Evolutionary conservation across 2,888 invertebrate genomes (phyloP).

Genomic region (Scaptomyza polygonia): DNA sequence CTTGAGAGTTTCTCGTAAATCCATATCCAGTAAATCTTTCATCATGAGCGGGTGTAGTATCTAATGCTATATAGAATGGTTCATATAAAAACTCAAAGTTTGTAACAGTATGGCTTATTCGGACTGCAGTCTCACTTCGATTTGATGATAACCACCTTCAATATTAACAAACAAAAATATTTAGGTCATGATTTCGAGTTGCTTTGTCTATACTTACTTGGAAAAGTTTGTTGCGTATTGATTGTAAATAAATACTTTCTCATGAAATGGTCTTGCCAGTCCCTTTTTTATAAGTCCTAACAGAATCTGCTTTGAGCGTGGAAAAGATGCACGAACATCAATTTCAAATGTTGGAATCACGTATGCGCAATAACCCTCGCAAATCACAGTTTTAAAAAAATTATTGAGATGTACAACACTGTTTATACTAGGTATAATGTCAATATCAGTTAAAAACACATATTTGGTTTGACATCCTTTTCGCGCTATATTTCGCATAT

Average conservation of each 20-base stretch:
- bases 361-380: conserved; percentile 89
- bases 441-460: conserved; percentile 94
- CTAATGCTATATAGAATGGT: conserved; percentile 94
- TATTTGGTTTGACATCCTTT: conserved; percentile 92
- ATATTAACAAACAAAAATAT: neutral
- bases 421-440: conserved; percentile 92
- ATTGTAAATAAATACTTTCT: conserved; percentile 96
- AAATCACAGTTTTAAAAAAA: conserved; percentile 87
- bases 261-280: conserved; percentile 94
- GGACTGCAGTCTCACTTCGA: conserved; percentile 85
- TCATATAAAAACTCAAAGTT: conserved; percentile 94
- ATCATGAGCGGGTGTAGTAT: conserved; percentile 93
- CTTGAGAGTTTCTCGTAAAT: conserved; percentile 96
- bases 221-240: conserved; percentile 96
- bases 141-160: conserved; percentile 71
- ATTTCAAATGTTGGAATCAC: conserved; percentile 96
- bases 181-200: neutral
- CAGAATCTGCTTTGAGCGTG: conserved; percentile 91
- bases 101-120: conserved; percentile 93
- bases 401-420: conserved; percentile 89
- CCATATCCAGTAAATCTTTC: conserved; percentile 96
- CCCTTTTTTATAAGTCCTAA: conserved; percentile 91
- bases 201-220: conserved; percentile 85
- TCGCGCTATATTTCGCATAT: conserved; percentile 93
- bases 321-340: conserved; percentile 91